Base-by-base conservation (phyloP, 2,888 invertebrate species). In the Pollenia angustigena region DNA sequence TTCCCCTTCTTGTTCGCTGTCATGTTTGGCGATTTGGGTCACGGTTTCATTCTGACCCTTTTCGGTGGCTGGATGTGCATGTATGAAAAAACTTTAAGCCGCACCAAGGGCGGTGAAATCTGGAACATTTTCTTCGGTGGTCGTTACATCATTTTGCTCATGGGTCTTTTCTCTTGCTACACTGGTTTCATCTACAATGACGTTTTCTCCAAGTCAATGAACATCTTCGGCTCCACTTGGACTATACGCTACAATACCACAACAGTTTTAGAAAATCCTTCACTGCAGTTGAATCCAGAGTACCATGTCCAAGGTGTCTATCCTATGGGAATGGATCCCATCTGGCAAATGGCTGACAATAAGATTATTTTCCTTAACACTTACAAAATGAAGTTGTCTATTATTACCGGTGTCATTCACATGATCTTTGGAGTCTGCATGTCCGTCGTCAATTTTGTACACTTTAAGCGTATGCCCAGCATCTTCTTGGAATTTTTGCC, bases 141-240 rank as follows among this genome's bases (percentile, higher is more conserved):
- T 12, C 97, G 99, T 78, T 99, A 99, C 94, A 98, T 99, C 88
- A 97, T 99, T 79, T 95, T 99, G 56, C 94, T 99, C 76, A 99
- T 99, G 99, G 99, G 99, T 0, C 88, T 97, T 42, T 99, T 99
- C 94, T 99, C 99, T 0, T 97, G 99, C 94, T 99, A 99, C 94
- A 99, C 99, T 7, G 99, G 99, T 0, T 92, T 99, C 54, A 97
- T 99, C 88, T 99, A 99, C 95, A 99, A 99, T 94, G 99, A 99
- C 92, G 94, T 98, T 60, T 99, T 99, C 95, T 98, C 99, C 44
- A 99, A 99, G 93, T 97, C 98, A 1, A 92, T 99, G 89, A 99
- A 99, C 92, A 94, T 99, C 44, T 99, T 99, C 94, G 98, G 98
- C 3, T 97, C 98, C 0, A 95, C 96, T 69, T 99, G 99, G 99